Evolutionary conservation across 2,797 vertebrate genomes (phyloP), one percentile per base, ranked within the genome.

Genomic region (Zalophus californianus): DNA sequence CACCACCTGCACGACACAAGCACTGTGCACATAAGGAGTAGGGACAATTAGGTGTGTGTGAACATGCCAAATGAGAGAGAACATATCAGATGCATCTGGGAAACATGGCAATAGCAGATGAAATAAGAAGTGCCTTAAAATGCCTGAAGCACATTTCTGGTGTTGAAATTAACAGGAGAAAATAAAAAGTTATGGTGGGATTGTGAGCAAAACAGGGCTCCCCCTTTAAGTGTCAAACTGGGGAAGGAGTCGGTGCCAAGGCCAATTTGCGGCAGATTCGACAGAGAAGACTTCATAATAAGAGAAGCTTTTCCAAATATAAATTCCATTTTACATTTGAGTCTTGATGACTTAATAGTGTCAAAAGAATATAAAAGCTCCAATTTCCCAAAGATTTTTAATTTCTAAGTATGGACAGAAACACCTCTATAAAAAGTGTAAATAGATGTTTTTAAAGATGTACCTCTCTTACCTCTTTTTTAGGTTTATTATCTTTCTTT

Each of bases 401-500:
- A 29, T 84, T 87, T 78, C 32, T 70, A 84, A 52, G 70, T 2
- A 48, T 44, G 38, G 14, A 88, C 72, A 72, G 32, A 14, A 56
- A 75, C 3, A 13, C 23, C 41, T 78, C 21, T 52, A 29, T 64
- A 15, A 80, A 90, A 90, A 85, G 10, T 14, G 2, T 4, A 64
- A 2, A 75, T 4, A 66, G 0, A 29, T n/a, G 64, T 25, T 54
- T 72, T 58, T 66, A 62, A 90, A 89, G 14, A 89, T 7, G 41
- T 20, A 41, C 3, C 82, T 16, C 20, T 70, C 95, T 84, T 98
- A 99, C 99, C 98, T 98, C 98, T 68, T 98, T 98, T 93, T 97
- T 98, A 4, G 98, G 95, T 68, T 98, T 98, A 25, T 94, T 98
- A 91, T 98, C 99, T 98, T 98, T 99, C 98, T 98, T 98, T 91